Conservation (phyloP, 1,140 invertebrate species). For the Stegodyphus mimosarum region DNA sequence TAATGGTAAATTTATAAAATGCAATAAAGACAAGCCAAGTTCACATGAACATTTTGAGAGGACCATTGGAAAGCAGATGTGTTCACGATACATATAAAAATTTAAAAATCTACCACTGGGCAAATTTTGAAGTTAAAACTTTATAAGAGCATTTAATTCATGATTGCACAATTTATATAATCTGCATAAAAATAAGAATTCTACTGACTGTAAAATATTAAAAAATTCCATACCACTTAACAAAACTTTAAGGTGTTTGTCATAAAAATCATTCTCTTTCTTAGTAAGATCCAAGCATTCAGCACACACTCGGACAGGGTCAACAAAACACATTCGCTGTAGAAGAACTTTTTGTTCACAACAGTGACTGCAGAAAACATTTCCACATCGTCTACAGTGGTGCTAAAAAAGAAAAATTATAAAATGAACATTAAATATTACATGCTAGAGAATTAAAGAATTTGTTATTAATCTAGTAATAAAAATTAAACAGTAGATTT, state of each 20-base stretch:
- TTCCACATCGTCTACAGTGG: slow-evolving; percentile 74
- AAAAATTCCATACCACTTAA: slow-evolving; percentile 66
- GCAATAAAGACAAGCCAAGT: too few species aligned
- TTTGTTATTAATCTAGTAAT: too few species aligned
- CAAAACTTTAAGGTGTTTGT: slow-evolving; percentile 71
- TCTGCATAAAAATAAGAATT: not conserved
- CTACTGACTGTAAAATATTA: not conserved
- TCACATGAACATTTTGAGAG: too few species aligned
- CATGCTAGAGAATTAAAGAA: too few species aligned
- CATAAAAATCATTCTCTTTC: slow-evolving; percentile 72
- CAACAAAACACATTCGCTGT: slow-evolving; percentile 73
- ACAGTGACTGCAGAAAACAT: slow-evolving; percentile 71
- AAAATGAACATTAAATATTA: too few species aligned
- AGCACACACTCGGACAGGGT: slow-evolving; percentile 72
- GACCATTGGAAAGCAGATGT: not conserved
- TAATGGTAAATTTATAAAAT: too few species aligned
- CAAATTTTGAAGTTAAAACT: not conserved
- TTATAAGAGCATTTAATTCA: not conserved
- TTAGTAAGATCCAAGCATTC: slow-evolving; percentile 68
- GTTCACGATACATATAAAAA: too few species aligned
- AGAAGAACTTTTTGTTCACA: slow-evolving; percentile 69
- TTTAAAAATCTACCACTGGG: too few species aligned
- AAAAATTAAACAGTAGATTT: too few species aligned
- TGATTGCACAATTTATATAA: not conserved
- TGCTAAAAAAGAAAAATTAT: slow-evolving; percentile 67